These are phyloP conservation scores for Nannospalax galili DNA, from an alignment of 2,113 vertebrate genomes.

Conservation along the genomic window DNA sequence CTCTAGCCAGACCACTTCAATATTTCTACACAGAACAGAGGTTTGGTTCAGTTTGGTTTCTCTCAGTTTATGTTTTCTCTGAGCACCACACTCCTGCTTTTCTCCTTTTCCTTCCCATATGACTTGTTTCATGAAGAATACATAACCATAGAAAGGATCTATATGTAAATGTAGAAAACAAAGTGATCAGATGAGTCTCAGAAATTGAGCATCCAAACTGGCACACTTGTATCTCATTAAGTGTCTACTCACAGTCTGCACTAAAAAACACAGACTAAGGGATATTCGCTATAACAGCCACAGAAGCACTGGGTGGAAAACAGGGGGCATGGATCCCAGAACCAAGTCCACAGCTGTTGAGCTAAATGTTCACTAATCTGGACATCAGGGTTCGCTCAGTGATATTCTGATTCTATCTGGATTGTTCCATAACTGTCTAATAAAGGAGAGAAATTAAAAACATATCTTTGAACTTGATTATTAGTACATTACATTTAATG, in stretches of 20 bases:
- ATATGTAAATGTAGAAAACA: neutral
- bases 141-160: neutral
- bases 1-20: neutral
- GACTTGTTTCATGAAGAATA: neutral
- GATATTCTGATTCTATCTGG: neutral
- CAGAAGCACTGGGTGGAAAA: neutral
- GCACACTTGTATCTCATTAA: neutral
- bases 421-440: neutral
- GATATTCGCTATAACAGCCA: neutral
- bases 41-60: neutral
- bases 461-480: constrained; percentile 41
- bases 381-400: neutral
- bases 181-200: neutral
- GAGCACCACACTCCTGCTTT: neutral
- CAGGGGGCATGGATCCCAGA: neutral
- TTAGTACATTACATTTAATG: neutral
- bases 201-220: neutral
- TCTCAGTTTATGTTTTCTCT: neutral
- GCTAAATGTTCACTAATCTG: neutral
- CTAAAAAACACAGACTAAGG: neutral
- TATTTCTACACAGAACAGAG: neutral
- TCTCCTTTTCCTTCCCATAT: neutral
- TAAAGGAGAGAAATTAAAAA: neutral
- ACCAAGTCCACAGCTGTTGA: neutral
- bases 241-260: neutral